Conservation (phyloP, 2,113 vertebrate species). For the Phocoena phocoena region DNA sequence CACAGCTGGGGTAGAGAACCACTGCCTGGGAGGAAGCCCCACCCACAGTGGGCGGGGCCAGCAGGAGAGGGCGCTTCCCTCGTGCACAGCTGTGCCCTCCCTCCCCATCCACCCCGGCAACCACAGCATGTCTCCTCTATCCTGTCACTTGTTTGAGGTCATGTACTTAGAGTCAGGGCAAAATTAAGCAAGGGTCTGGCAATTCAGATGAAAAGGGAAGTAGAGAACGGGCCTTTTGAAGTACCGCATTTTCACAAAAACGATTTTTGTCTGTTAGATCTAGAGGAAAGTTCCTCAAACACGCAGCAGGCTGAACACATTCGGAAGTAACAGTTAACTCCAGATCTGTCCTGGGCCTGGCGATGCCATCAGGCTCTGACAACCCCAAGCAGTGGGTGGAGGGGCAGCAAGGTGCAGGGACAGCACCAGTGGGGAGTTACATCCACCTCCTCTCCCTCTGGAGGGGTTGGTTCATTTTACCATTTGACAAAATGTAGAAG, state of each 20-base stretch:
- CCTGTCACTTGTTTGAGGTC: background rate
- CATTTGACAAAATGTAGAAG: background rate
- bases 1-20: background rate
- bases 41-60: background rate
- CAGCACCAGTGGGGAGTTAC: background rate
- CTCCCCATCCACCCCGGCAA: fast-evolving
- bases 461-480: background rate
- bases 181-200: background rate
- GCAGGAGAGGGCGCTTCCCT: background rate
- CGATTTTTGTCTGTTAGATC: background rate
- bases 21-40: background rate
- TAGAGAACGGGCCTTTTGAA: background rate
- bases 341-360: background rate
- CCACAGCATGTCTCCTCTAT: background rate
- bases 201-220: background rate
- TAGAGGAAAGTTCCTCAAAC: background rate
- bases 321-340: fast-evolving
- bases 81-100: fast-evolving
- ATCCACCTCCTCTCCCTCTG: background rate
- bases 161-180: background rate
- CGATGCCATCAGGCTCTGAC: background rate
- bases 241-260: background rate
- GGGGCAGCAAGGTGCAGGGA: background rate
- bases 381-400: background rate
- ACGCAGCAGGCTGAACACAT: background rate